phyloP scores from a whole-genome alignment of 1,140 invertebrate genomes.

The Dreissena rostriformis region DNA sequence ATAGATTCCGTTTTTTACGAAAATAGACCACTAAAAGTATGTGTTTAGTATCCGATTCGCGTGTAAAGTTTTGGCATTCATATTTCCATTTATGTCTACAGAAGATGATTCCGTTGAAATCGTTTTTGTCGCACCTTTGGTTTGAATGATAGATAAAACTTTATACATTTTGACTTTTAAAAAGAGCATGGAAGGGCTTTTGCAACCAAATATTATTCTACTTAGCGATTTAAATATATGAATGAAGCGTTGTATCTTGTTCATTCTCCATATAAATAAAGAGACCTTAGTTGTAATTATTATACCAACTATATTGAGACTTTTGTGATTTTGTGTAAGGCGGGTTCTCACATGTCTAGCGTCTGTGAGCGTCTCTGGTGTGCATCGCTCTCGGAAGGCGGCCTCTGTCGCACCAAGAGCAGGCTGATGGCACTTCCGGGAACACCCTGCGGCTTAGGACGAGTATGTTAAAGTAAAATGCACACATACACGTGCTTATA shows the following conservation, averaged over 20 bases:
- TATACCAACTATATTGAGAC: neutral
- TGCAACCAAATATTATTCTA: neutral
- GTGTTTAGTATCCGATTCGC: too few species aligned
- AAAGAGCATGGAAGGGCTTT: neutral
- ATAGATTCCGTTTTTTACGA: too few species aligned
- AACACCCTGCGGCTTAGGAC: constrained; percentile 12
- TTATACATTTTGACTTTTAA: too few species aligned
- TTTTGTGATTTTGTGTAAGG: neutral
- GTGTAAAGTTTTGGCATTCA: too few species aligned
- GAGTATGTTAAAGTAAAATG: constrained; percentile 1
- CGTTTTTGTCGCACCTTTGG: too few species aligned
- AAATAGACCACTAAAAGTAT: too few species aligned
- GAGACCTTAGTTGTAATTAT: neutral
- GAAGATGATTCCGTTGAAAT: too few species aligned
- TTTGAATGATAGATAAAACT: too few species aligned
- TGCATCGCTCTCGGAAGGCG: neutral
- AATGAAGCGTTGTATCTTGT: neutral
- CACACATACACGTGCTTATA: neutral
- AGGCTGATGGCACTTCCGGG: constrained; percentile 45
- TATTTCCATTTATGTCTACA: too few species aligned
- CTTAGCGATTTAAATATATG: neutral
- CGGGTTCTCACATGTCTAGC: neutral
- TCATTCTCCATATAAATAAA: neutral
- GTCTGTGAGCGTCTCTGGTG: constrained; percentile 43
- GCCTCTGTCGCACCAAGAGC: constrained; percentile 33